A percentile compares a stretch with the other conserved stretches of the same genome.
Conservation (phyloP, 1,140 invertebrate species). For the Trichomalopsis sarcophagae region DNA sequence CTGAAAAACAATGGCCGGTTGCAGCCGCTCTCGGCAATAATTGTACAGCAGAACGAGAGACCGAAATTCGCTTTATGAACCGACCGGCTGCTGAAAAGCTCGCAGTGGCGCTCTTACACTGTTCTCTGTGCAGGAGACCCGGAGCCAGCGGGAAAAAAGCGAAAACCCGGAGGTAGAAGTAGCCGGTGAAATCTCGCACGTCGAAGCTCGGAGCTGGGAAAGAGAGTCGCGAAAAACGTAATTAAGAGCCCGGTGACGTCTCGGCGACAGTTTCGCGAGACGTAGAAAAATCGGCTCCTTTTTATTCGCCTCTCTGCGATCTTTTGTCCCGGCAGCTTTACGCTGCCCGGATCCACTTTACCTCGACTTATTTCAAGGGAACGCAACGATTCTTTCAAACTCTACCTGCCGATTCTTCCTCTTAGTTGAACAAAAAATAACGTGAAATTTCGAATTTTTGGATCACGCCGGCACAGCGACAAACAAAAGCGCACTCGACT, state of each 20-base stretch:
- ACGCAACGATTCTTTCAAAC: too few species aligned
- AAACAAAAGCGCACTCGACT: too few species aligned
- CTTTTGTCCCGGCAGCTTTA: neutral
- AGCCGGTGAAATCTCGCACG: constrained; percentile 7
- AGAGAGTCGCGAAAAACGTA: constrained; percentile 16
- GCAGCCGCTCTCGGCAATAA: constrained; percentile 1
- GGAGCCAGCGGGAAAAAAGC: neutral
- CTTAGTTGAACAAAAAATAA: too few species aligned
- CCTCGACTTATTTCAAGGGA: neutral
- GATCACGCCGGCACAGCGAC: too few species aligned
- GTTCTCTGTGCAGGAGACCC: neutral
- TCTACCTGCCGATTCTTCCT: too few species aligned
- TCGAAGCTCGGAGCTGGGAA: neutral
- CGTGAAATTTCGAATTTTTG: too few species aligned
- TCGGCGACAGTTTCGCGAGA: constrained; percentile 30
- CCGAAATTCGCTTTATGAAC: neutral
- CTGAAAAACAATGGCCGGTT: constrained; percentile 19
- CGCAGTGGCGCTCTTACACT: neutral
- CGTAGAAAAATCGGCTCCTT: constrained; percentile 20
- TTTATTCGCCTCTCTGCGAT: neutral
- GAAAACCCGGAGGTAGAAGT: neutral
- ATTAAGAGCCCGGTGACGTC: constrained; percentile 30
- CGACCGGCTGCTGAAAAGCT: neutral
- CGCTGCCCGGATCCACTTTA: neutral
- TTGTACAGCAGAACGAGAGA: constrained; percentile 7